Percentiles rank a stretch among this genome's conserved stretches.
These are phyloP conservation scores for Synchiropus splendidus DNA, from an alignment of 2,113 vertebrate species.

Conservation along the genomic window DNA sequence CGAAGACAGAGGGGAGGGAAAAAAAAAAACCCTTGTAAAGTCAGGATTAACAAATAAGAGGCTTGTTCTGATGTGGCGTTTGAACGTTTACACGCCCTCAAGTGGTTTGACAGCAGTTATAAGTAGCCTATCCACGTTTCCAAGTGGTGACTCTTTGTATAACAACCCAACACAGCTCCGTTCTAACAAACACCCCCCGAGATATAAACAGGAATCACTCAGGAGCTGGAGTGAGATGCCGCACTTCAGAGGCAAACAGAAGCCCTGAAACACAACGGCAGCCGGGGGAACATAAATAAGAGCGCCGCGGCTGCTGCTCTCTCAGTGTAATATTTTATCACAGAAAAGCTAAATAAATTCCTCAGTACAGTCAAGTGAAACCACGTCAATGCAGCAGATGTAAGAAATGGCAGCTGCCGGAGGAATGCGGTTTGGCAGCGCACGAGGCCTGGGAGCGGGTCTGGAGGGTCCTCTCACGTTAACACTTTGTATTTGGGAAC, in stretches of 20 bases:
- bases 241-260: conserved; percentile 53
- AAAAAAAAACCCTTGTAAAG: too few relatives aligned
- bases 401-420: conserved; percentile 65
- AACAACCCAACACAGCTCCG: too few relatives aligned
- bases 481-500: conserved; percentile 53
- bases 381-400: conserved; percentile 69
- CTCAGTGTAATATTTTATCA: conserved; percentile 67
- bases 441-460: conserved; percentile 22
- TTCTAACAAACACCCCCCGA: too few relatives aligned
- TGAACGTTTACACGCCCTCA: too few relatives aligned
- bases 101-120: too few relatives aligned
- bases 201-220: too few relatives aligned
- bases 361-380: conserved; percentile 57
- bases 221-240: too few relatives aligned
- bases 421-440: conserved; percentile 65
- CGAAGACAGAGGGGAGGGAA: too few relatives aligned
- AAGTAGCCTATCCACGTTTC: too few relatives aligned
- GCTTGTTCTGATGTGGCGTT: too few relatives aligned
- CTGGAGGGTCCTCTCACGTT: conserved; percentile 50
- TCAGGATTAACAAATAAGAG: too few relatives aligned
- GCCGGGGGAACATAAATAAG: conserved; percentile 53
- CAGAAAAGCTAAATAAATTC: conserved; percentile 68
- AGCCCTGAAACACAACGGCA: conserved; percentile 56
- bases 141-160: too few relatives aligned
- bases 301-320: conserved; percentile 43